phyloP scores from a whole-genome alignment of 2,888 invertebrate genomes.

The Cerceris rybyensis region DNA sequence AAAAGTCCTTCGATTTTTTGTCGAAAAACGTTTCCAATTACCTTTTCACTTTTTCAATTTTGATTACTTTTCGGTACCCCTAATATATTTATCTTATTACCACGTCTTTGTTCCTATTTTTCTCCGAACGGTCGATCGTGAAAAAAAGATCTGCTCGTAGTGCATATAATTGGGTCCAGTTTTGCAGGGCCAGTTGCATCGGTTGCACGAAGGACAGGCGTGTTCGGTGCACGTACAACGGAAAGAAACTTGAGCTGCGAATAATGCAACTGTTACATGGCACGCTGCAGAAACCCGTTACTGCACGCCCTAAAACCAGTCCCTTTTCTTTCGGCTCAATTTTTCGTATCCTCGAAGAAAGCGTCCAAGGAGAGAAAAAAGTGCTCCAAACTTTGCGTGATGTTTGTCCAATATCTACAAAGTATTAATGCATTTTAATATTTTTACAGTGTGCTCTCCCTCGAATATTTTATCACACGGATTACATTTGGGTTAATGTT shows the following conservation, averaged over 20 bases:
- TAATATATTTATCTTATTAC: too few relatives aligned
- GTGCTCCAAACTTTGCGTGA: not conserved
- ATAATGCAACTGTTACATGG: conserved; percentile 61
- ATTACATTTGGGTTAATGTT: too few relatives aligned
- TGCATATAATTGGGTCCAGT: conserved; percentile 53
- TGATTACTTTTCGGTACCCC: too few relatives aligned
- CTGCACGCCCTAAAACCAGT: conserved; percentile 61
- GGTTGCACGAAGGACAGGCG: conserved; percentile 14
- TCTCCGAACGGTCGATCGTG: conserved; percentile 33
- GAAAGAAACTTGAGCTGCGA: conserved; percentile 59
- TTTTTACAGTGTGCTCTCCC: too few relatives aligned
- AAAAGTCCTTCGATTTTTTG: too few relatives aligned
- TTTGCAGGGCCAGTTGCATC: conserved; percentile 36
- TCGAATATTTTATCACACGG: too few relatives aligned
- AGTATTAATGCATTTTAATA: too few relatives aligned
- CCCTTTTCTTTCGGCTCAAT: conserved; percentile 25
- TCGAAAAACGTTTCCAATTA: too few relatives aligned
- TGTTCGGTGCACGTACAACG: conserved; percentile 28
- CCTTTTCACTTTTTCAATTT: too few relatives aligned
- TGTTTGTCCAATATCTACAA: not conserved
- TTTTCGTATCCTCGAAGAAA: conserved; percentile 9
- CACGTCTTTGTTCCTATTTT: conserved; percentile 52
- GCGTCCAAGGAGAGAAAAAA: not conserved
- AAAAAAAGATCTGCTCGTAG: conserved; percentile 23
- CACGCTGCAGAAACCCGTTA: conserved; percentile 60